phyloP scores from a whole-genome alignment of 2,888 invertebrate genomes.

The Iselma pallidipennis region DNA sequence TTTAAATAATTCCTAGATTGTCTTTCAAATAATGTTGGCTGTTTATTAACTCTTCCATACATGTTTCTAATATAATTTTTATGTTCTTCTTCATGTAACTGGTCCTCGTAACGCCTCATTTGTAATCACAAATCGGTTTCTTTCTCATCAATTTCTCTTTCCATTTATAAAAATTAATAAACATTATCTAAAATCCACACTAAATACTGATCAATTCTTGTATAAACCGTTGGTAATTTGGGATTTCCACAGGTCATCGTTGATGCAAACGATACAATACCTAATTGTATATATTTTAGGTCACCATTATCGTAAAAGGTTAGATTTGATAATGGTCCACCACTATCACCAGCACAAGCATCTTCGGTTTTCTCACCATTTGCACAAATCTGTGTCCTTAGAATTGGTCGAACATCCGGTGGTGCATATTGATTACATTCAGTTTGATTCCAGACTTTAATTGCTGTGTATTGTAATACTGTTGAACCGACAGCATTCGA shows the following conservation, averaged over 20 bases:
- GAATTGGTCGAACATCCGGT: constrained; percentile 43
- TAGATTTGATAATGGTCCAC: constrained; percentile 63
- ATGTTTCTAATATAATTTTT: constrained; percentile 73
- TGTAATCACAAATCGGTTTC: constrained; percentile 71
- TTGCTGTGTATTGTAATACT: constrained; percentile 38
- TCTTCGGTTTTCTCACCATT: constrained; percentile 63
- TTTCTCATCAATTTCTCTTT: constrained; percentile 64
- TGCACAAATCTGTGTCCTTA: constrained; percentile 62
- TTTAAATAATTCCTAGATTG: constrained; percentile 55
- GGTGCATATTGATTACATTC: constrained; percentile 42
- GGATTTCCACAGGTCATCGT: constrained; percentile 56
- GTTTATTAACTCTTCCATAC: constrained; percentile 70
- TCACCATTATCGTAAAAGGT: constrained; percentile 38
- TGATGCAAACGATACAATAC: constrained; percentile 60
- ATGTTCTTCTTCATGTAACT: constrained; percentile 69
- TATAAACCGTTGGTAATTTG: constrained; percentile 72
- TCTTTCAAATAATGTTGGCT: constrained; percentile 72
- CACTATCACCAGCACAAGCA: constrained; percentile 69
- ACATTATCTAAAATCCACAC: constrained; percentile 66
- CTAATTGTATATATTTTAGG: constrained; percentile 62
- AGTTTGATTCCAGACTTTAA: constrained; percentile 37
- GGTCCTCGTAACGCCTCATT: constrained; percentile 69
- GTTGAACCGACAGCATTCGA: constrained; percentile 41
- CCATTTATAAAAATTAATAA: constrained; percentile 52
- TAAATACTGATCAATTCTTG: constrained; percentile 64